Base-by-base conservation (phyloP, 2,797 vertebrate genomes). In the Eulemur mongoz region DNA sequence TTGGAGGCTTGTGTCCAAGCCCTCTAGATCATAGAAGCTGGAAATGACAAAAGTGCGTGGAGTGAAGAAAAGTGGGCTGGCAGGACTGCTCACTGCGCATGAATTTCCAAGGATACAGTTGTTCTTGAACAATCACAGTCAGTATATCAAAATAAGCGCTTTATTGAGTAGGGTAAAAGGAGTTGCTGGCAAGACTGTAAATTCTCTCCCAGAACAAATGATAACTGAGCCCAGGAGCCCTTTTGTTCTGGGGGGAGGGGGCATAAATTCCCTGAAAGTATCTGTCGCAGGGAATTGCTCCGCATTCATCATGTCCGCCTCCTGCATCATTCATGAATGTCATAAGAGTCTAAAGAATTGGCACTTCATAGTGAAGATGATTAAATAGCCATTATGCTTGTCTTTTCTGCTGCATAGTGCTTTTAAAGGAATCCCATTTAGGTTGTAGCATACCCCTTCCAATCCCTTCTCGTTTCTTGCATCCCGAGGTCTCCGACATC, bases 261-360 rank as follows among this genome's bases (percentile, higher is more conserved):
- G 97, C 97, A 98, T 98, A 99, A 98, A 99, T 99, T 98, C 94
- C 98, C 97, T 93, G 93, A 97, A 98, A 98, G 97, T 98, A 54
- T 98, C 97, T 98, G 98, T 98, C 97, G 5, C 69, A 87, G 0
- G 93, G 97, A 98, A 98, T 98, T 97, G 97, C 97, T 98, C 97
- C 92, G 92, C 95, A 98, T 99, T 98, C 97, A 98, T 98, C 98
- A 98, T 97, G 95, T 67, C 96, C 67, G 88, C 92, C 94, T 97
- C 97, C 97, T 98, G 98, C 98, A 98, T 98, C 98, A 98, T 98
- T 99, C 98, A 98, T 98, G 98, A 98, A 95, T 97, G 98, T 98
- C 98, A 97, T 98, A 97, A 97, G 98, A 98, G 95, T 96, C 98
- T 98, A 96, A 98, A 98, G 96, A 98, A 98, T 98, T 98, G 98